Evolutionary conservation across 2,888 invertebrate genomes (phyloP).

Genomic region (Drosophila glabriapex): DNA sequence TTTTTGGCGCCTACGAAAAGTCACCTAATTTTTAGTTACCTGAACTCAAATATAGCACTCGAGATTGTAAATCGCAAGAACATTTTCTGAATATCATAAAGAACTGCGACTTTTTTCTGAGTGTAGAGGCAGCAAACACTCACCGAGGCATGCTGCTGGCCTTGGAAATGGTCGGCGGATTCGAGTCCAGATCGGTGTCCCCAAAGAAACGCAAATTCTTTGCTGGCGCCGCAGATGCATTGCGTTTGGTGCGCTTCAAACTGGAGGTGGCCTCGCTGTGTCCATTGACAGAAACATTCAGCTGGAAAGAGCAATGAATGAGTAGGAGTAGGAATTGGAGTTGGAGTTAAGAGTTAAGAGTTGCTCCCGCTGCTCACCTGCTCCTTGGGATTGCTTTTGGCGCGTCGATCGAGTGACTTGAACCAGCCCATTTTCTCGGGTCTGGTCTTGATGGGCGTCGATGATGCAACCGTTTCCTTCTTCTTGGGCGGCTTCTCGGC

Average conservation of each 20-base stretch:
- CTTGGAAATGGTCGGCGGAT: conserved; percentile 87
- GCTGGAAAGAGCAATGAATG: conserved; percentile 47
- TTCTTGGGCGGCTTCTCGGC: conserved; percentile 84
- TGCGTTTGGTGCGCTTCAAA: conserved; percentile 78
- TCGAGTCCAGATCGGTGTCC: conserved; percentile 92
- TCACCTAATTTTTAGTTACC: too few species aligned
- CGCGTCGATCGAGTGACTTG: conserved; percentile 91
- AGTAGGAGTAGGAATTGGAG: background rate
- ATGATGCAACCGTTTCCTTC: conserved; percentile 74
- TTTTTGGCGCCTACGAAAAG: too few species aligned
- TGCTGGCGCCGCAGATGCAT: conserved; percentile 69
- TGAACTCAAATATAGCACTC: too few species aligned
- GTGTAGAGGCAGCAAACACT: conserved; percentile 12
- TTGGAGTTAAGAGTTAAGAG: background rate
- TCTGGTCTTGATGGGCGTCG: conserved; percentile 85
- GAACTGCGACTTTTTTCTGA: background rate
- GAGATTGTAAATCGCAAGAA: too few species aligned
- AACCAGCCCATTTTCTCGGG: conserved; percentile 90
- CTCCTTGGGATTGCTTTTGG: conserved; percentile 88
- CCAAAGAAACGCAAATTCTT: conserved; percentile 94
- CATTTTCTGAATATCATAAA: too few species aligned
- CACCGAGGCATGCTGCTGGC: conserved; percentile 80
- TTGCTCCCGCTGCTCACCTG: conserved; percentile 62
- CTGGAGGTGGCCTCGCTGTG: conserved; percentile 76
- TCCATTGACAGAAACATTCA: conserved; percentile 73